These are phyloP conservation scores for Drosophila pseudoananassae DNA, from an alignment of 1,140 invertebrate species.

Conservation along the genomic window DNA sequence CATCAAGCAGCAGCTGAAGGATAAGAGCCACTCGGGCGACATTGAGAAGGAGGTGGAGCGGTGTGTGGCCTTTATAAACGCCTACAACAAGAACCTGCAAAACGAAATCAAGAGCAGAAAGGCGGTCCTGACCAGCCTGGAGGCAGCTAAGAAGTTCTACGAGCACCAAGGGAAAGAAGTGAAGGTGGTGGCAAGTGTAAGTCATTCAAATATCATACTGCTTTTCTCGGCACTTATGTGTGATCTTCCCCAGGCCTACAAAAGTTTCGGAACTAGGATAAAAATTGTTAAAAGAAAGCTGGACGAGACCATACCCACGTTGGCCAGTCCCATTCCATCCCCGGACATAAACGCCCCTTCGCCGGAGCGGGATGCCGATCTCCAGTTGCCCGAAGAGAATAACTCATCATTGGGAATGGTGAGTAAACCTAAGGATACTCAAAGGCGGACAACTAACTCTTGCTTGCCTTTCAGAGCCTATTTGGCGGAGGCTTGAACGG, in stretches of 20 bases:
- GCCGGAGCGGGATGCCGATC: conserved; percentile 91
- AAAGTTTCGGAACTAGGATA: conserved; percentile 94
- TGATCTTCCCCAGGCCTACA: conserved; percentile 90
- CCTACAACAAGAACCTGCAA: conserved; percentile 91
- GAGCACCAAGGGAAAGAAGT: conserved; percentile 95
- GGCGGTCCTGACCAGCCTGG: conserved; percentile 89
- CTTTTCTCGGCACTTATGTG: not conserved
- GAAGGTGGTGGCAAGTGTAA: conserved; percentile 96
- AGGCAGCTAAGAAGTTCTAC: conserved; percentile 93
- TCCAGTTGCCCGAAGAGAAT: conserved; percentile 87
- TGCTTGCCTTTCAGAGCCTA: conserved; percentile 51
- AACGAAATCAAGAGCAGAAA: conserved; percentile 92
- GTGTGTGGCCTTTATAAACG: conserved; percentile 90
- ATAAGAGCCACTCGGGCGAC: conserved; percentile 93
- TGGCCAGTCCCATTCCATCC: conserved; percentile 90
- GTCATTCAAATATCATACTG: conserved; percentile 69
- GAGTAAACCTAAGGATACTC: conserved; percentile 1
- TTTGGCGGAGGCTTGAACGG: conserved; percentile 73
- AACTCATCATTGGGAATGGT: conserved; percentile 62
- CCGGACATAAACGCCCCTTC: conserved; percentile 93
- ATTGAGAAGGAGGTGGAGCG: conserved; percentile 94
- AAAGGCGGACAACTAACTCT: not conserved
- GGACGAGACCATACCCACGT: conserved; percentile 89
- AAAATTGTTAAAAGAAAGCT: conserved; percentile 93
- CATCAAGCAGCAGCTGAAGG: conserved; percentile 84